These are phyloP conservation scores for Sitophilus oryzae DNA, from an alignment of 1,140 invertebrate species.

Conservation along the genomic window DNA sequence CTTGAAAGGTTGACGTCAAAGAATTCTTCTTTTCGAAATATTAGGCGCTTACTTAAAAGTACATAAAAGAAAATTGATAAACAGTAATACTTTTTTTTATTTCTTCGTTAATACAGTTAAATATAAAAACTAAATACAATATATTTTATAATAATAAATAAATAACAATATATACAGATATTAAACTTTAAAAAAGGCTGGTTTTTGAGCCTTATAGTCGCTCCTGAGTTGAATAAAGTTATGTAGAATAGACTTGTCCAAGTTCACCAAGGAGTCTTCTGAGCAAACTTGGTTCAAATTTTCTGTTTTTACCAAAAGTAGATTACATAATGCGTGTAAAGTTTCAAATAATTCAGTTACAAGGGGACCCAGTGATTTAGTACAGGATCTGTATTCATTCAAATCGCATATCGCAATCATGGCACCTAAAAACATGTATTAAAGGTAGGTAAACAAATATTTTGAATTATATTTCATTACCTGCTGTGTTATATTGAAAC, in stretches of 20 bases:
- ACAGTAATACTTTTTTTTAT: no score
- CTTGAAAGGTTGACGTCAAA: neutral
- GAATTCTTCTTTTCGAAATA: no score
- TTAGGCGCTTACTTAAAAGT: no score
- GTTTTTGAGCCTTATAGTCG: slow-evolving; percentile 84
- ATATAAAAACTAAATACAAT: no score
- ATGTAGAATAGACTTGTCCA: slow-evolving; percentile 79
- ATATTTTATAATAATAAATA: neutral
- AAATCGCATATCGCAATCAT: slow-evolving; percentile 98
- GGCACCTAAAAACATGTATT: slow-evolving; percentile 58
- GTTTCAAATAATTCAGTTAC: slow-evolving; percentile 88
- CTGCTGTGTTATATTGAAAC: slow-evolving; percentile 93
- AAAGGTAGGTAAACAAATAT: slow-evolving; percentile 1
- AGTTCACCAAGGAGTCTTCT: slow-evolving; percentile 84
- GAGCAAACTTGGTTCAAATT: slow-evolving; percentile 93
- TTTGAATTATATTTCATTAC: slow-evolving; percentile 43
- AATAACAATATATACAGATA: neutral
- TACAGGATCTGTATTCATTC: slow-evolving; percentile 75
- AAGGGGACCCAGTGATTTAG: slow-evolving; percentile 59
- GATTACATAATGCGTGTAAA: slow-evolving; percentile 90
- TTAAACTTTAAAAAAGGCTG: slow-evolving; percentile 32
- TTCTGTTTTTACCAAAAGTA: slow-evolving; percentile 91
- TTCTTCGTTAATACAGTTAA: no score
- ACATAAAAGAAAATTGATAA: no score
- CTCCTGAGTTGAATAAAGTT: slow-evolving; percentile 91